phyloP scores from a whole-genome alignment of 2,113 vertebrate genomes.

The Dasyurus viverrinus region DNA sequence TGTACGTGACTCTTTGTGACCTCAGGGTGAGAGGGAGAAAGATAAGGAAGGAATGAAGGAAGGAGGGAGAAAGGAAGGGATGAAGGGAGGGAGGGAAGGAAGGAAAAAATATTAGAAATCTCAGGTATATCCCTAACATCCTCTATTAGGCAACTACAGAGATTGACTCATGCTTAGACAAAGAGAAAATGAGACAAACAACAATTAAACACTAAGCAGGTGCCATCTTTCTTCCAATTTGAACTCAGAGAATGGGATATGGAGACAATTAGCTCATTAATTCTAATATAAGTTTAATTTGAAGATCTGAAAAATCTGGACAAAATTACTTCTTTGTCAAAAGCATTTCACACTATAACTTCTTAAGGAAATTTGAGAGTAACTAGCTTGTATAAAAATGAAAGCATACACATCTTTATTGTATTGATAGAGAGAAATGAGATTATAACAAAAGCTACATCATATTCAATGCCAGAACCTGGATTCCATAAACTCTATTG shows the following conservation, averaged over 20 bases:
- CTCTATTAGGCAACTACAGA: neutral
- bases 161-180: neutral
- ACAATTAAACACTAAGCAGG: conserved; percentile 8
- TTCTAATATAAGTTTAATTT: conserved; percentile 31
- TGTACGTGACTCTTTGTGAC: neutral
- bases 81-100: too few species aligned
- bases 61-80: too few species aligned
- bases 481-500: neutral
- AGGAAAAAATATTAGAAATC: neutral
- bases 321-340: neutral
- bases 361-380: neutral
- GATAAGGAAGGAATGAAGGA: too few species aligned
- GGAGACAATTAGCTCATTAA: neutral
- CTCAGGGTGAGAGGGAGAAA: too few species aligned
- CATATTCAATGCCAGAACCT: neutral
- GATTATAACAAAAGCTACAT: neutral
- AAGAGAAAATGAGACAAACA: conserved; percentile 11
- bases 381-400: neutral
- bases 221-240: conserved; percentile 34
- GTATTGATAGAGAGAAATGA: neutral
- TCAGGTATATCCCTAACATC: neutral
- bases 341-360: neutral
- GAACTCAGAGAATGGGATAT: neutral
- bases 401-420: neutral
- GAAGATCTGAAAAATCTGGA: neutral